A percentile compares a stretch with the other conserved stretches of the same genome.
These are phyloP conservation scores for Sinocyclocheilus anshuiensis DNA, from an alignment of 2,113 vertebrate genomes.

Conservation along the genomic window DNA sequence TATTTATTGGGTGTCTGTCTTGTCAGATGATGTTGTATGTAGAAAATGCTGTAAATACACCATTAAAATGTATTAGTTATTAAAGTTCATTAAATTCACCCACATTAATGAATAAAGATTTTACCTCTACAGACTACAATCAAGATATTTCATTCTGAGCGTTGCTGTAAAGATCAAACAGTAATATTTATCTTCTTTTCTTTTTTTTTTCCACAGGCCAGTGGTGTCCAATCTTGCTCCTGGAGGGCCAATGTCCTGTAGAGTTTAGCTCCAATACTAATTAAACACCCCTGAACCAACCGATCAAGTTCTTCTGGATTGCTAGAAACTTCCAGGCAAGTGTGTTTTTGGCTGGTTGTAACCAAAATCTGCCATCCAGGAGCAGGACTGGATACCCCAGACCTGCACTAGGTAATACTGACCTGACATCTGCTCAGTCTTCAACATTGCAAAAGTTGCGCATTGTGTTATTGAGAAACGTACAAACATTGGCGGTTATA, in stretches of 20 bases:
- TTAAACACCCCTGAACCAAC: background rate
- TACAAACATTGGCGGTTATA: background rate
- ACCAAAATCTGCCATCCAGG: background rate
- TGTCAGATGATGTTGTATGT: slow-evolving; percentile 46
- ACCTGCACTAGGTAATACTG: background rate
- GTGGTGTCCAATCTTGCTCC: background rate
- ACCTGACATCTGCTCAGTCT: background rate
- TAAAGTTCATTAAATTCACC: slow-evolving; percentile 12
- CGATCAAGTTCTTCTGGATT: background rate
- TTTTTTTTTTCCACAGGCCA: background rate
- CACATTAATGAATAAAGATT: slow-evolving; percentile 52
- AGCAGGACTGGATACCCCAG: background rate
- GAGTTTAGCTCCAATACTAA: background rate
- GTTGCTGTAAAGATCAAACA: background rate
- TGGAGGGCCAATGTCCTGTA: background rate
- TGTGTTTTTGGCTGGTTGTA: background rate
- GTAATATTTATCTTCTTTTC: background rate
- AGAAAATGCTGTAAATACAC: slow-evolving; percentile 52
- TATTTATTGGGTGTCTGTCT: slow-evolving; percentile 49
- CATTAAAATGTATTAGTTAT: slow-evolving; percentile 34
- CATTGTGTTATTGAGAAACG: background rate
- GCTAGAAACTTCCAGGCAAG: background rate
- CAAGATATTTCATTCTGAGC: background rate
- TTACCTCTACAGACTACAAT: slow-evolving; percentile 19
- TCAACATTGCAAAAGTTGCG: background rate